Percentiles rank a stretch among this genome's conserved stretches.
Evolutionary conservation across 2,888 invertebrate genomes (phyloP).

Genomic region (Chromoteleia sp.): DNA sequence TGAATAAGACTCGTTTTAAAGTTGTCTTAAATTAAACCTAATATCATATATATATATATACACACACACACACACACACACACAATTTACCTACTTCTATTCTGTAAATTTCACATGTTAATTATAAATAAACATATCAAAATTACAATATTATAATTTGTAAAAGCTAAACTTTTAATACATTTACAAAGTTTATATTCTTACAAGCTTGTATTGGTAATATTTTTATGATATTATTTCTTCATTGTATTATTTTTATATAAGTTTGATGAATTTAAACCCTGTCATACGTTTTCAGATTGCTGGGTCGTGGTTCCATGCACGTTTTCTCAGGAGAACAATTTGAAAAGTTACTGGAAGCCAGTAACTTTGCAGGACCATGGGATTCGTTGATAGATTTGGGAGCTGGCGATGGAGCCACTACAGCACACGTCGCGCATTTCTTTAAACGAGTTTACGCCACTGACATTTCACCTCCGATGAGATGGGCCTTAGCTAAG

Average conservation of each 20-base stretch:
- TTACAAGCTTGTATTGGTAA: too few relatives aligned
- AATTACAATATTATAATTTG: too few relatives aligned
- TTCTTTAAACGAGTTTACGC: conserved; percentile 92
- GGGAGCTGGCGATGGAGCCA: conserved; percentile 98
- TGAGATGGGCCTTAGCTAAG: conserved; percentile 92
- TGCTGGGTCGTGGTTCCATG: conserved; percentile 95
- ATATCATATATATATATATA: too few relatives aligned
- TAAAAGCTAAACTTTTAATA: too few relatives aligned
- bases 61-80: too few relatives aligned
- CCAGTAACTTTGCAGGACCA: conserved; percentile 81
- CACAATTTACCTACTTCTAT: too few relatives aligned
- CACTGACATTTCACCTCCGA: conserved; percentile 96
- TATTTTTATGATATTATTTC: too few relatives aligned
- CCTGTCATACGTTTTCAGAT: conserved; percentile 30
- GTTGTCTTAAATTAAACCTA: too few relatives aligned
- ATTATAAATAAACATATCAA: too few relatives aligned
- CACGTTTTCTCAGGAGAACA: conserved; percentile 96
- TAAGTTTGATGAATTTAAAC: conserved; percentile 1
- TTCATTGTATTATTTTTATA: neutral
- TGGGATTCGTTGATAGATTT: conserved; percentile 90
- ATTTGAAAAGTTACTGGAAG: conserved; percentile 88
- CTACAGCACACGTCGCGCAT: conserved; percentile 92
- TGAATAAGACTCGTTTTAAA: too few relatives aligned
- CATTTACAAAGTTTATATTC: too few relatives aligned
- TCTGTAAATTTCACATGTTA: too few relatives aligned